Conservation (phyloP, 2,113 vertebrate species). For the Ageneiosus marmoratus region DNA sequence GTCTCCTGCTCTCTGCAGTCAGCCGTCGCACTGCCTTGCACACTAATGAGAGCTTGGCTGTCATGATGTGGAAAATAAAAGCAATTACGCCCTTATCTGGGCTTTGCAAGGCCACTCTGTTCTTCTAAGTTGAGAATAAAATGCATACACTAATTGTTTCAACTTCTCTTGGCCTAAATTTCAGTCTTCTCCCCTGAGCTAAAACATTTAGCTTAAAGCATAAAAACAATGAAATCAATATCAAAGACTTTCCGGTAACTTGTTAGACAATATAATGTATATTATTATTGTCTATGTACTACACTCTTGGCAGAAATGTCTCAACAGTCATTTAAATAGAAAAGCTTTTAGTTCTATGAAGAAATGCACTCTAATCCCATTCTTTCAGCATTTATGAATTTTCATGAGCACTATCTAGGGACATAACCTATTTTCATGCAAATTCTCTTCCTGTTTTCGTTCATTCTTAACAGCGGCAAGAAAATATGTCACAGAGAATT, state of each 20-base stretch:
- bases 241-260: background rate
- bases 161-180: slow-evolving; percentile 43
- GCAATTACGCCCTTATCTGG: slow-evolving; percentile 71
- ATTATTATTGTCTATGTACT: background rate
- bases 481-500: slow-evolving; percentile 9
- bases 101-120: slow-evolving; percentile 36
- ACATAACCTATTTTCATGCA: slow-evolving; percentile 59
- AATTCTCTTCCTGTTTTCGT: slow-evolving; percentile 24
- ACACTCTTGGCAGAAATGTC: background rate
- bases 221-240: background rate
- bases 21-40: slow-evolving; percentile 54
- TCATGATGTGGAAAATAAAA: slow-evolving; percentile 57
- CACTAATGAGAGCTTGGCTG: slow-evolving; percentile 55
- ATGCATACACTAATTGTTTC: slow-evolving; percentile 36
- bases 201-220: too few relatives aligned
- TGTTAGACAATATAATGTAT: background rate
- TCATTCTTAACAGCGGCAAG: slow-evolving; percentile 4
- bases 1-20: slow-evolving; percentile 22
- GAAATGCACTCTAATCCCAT: slow-evolving; percentile 41
- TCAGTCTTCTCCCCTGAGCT: slow-evolving; percentile 23
- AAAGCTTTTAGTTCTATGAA: slow-evolving; percentile 39
- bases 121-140: slow-evolving; percentile 32
- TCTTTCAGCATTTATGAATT: slow-evolving; percentile 60
- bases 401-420: slow-evolving; percentile 54
- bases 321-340: background rate